Evolutionary conservation across 2,113 vertebrate species (phyloP).

Genomic region (Pampusana beccarii): DNA sequence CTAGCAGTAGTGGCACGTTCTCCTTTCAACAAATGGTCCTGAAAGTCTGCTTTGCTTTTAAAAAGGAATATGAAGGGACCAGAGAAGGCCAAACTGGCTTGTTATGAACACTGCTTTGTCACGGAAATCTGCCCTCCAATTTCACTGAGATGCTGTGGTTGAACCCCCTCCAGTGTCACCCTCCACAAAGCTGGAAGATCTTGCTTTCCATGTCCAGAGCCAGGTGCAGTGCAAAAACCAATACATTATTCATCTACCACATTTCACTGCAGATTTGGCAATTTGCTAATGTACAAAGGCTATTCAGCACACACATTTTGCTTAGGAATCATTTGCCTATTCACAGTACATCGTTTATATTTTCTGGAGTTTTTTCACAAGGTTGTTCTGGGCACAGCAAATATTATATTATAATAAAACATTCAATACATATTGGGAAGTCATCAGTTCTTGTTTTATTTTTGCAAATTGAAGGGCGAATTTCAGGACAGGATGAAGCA

Average conservation of each 20-base stretch:
- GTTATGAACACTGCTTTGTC: accelerated
- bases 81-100: background rate
- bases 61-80: background rate
- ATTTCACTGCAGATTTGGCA: background rate
- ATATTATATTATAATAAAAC: background rate
- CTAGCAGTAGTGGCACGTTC: background rate
- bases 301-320: background rate
- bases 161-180: background rate
- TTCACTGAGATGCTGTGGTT: background rate
- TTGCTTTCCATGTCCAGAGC: background rate
- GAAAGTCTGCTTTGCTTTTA: background rate
- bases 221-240: background rate
- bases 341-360: background rate
- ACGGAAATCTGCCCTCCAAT: background rate
- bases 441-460: background rate
- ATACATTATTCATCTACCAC: background rate
- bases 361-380: background rate
- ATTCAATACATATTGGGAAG: background rate
- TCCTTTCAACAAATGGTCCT: background rate
- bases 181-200: background rate
- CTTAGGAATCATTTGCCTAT: background rate
- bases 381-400: background rate
- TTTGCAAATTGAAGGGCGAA: background rate
- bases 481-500: background rate
- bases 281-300: background rate